These are phyloP conservation scores for Nymphalis c-album DNA, from an alignment of 2,888 invertebrate genomes.

Conservation along the genomic window DNA sequence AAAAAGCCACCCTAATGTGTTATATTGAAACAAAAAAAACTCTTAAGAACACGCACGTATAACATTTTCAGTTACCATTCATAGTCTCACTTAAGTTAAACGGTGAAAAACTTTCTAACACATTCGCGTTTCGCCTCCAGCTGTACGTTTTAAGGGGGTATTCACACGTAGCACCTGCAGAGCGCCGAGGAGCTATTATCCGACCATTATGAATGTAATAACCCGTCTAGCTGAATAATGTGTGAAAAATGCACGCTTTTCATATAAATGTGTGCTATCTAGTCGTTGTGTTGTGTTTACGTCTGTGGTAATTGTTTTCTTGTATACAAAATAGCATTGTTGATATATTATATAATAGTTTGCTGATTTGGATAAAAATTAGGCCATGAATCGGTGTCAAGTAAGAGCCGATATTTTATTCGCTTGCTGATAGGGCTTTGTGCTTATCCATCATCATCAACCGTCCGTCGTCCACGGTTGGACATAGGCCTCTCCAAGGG, in stretches of 20 bases:
- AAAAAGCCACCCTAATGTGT: slow-evolving; percentile 5
- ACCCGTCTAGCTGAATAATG: slow-evolving; percentile 51
- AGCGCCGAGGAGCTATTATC: slow-evolving; percentile 51
- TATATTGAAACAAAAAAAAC: slow-evolving; percentile 8
- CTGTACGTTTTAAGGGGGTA: slow-evolving; percentile 43
- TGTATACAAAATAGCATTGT: background rate
- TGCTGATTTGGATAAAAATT: background rate
- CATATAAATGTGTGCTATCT: slow-evolving; percentile 15
- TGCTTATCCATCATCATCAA: too few species aligned
- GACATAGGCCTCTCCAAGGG: too few species aligned
- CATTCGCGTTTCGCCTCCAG: slow-evolving; percentile 40
- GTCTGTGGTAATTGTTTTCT: background rate
- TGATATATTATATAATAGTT: background rate
- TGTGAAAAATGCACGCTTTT: slow-evolving; percentile 47
- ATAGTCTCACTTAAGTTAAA: slow-evolving; percentile 25
- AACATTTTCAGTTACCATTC: slow-evolving; percentile 31
- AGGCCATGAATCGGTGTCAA: too few species aligned
- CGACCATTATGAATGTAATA: slow-evolving; percentile 49
- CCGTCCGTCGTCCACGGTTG: too few species aligned
- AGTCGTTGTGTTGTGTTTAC: background rate
- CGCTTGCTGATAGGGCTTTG: too few species aligned
- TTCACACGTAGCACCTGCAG: slow-evolving; percentile 52
- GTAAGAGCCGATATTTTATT: too few species aligned
- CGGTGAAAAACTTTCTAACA: slow-evolving; percentile 36
- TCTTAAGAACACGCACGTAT: slow-evolving; percentile 27